Percentiles rank a stretch among this genome's conserved stretches.
phyloP scores from a whole-genome alignment of 2,113 vertebrate species.

The Syngnathoides biaculeatus region DNA sequence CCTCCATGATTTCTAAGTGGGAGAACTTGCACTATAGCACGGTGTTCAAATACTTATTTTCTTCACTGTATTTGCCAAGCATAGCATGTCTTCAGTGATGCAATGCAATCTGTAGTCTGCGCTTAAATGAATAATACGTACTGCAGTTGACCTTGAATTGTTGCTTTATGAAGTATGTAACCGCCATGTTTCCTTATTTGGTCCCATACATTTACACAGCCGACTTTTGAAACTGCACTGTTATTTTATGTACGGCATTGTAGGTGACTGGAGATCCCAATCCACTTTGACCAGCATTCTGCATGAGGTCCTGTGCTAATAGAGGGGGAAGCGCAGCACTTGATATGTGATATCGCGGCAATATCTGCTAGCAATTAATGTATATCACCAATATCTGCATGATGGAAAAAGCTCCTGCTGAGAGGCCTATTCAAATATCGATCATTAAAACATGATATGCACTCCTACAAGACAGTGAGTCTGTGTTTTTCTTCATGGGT shows the following conservation, averaged over 20 bases:
- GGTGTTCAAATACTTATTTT: no score
- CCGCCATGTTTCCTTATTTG: not conserved
- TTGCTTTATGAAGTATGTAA: not conserved
- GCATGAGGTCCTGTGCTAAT: constrained; percentile 46
- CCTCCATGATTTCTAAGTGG: no score
- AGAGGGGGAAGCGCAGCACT: constrained; percentile 27
- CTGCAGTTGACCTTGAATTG: not conserved
- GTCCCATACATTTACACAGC: not conserved
- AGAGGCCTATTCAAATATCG: not conserved
- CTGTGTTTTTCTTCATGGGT: not conserved
- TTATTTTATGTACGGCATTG: constrained; percentile 28
- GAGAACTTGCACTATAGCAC: no score
- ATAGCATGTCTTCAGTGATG: not conserved
- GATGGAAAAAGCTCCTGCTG: constrained; percentile 8
- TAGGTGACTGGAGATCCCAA: constrained; percentile 40
- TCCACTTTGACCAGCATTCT: constrained; percentile 43
- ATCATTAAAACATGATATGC: not conserved
- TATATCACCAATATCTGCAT: constrained; percentile 39
- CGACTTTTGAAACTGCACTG: constrained; percentile 36
- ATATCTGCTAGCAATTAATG: no score
- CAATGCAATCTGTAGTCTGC: not conserved
- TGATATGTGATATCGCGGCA: constrained; percentile 42
- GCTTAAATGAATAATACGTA: not conserved
- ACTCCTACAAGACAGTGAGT: not conserved
- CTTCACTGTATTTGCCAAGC: not conserved